phyloP scores from a whole-genome alignment of 2,113 vertebrate genomes.

The Ochotona curzoniae region DNA sequence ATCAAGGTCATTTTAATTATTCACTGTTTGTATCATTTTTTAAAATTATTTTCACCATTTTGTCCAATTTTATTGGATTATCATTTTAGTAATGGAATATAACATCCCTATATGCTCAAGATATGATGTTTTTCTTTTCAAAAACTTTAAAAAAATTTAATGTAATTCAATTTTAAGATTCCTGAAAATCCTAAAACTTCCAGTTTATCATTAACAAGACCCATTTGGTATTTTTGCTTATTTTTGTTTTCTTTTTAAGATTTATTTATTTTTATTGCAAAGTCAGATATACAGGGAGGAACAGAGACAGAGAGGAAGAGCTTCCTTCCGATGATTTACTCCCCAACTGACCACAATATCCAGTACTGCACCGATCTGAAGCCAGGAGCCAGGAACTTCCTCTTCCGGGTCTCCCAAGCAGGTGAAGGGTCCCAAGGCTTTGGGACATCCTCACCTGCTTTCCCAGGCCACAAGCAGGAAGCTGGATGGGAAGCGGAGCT shows the following conservation, averaged over 20 bases:
- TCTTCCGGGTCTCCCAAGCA: too few relatives aligned
- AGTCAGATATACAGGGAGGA: too few relatives aligned
- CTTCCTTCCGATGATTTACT: too few relatives aligned
- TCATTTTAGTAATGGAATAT: background rate
- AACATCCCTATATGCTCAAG: background rate
- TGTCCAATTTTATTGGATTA: background rate
- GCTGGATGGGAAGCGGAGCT: too few relatives aligned
- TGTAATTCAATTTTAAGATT: background rate
- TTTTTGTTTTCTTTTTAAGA: too few relatives aligned
- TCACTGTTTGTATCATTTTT: background rate
- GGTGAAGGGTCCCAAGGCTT: too few relatives aligned
- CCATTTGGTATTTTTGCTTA: background rate
- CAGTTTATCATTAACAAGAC: rapidly evolving
- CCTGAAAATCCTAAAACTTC: background rate
- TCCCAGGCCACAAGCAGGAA: too few relatives aligned
- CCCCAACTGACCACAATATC: too few relatives aligned
- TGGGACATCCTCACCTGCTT: too few relatives aligned
- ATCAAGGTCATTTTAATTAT: background rate
- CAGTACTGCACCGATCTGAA: too few relatives aligned
- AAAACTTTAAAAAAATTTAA: background rate
- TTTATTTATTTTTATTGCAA: background rate
- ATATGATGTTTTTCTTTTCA: background rate
- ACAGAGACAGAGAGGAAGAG: too few relatives aligned
- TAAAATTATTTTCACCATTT: background rate
- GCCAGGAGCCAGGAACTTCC: too few relatives aligned